A percentile compares a stretch with the other conserved stretches of the same genome.
Conservation (phyloP, 2,797 vertebrate genomes). For the Enteromius trimaculatus region DNA sequence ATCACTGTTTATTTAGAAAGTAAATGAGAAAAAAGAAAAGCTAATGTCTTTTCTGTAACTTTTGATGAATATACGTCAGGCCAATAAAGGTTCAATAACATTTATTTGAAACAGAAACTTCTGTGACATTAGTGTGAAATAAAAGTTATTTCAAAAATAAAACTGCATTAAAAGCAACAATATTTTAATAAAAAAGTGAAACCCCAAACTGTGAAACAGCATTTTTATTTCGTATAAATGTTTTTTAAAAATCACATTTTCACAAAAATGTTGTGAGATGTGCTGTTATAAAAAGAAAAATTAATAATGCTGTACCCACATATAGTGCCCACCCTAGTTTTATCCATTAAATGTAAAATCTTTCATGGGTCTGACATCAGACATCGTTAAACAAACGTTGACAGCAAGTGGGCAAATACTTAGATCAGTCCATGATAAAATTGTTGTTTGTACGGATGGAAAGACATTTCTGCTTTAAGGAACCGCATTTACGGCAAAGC, state of each 20-base stretch:
- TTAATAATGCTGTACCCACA: background rate
- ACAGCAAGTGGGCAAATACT: background rate
- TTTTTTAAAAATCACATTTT: background rate
- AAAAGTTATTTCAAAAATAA: background rate
- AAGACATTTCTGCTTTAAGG: slow-evolving; percentile 5
- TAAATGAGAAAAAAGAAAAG: background rate
- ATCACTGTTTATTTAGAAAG: background rate
- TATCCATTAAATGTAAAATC: background rate
- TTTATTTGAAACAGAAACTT: background rate
- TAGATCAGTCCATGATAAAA: slow-evolving; percentile 16
- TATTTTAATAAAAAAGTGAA: too few species aligned
- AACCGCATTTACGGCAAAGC: slow-evolving; percentile 13
- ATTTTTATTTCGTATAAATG: background rate
- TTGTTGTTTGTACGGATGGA: background rate
- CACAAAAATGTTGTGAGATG: background rate
- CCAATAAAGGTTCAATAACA: background rate
- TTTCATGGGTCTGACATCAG: slow-evolving; percentile 18
- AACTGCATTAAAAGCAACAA: background rate
- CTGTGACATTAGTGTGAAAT: background rate
- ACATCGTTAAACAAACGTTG: background rate
- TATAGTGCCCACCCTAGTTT: background rate
- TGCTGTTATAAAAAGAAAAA: background rate
- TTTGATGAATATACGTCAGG: too few species aligned
- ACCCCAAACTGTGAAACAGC: background rate
- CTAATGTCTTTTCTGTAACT: too few species aligned